A percentile compares a stretch with the other conserved stretches of the same genome.
These are phyloP conservation scores for Nomia melanderi DNA, from an alignment of 1,140 invertebrate species.

Conservation along the genomic window DNA sequence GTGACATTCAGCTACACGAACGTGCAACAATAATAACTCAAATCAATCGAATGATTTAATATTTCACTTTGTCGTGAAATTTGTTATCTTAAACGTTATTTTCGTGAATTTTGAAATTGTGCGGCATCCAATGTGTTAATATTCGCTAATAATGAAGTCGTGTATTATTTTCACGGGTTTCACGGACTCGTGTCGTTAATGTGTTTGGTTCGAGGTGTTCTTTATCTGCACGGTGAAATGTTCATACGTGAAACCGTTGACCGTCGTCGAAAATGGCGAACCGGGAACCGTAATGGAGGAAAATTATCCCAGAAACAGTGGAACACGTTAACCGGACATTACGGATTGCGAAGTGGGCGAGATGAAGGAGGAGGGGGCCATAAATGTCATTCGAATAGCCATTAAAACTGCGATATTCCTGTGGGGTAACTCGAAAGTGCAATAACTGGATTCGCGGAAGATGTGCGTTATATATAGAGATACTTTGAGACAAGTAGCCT, in stretches of 20 bases:
- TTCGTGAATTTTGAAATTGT: too few species aligned
- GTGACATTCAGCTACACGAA: too few species aligned
- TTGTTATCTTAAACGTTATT: too few species aligned
- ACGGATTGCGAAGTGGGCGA: not conserved
- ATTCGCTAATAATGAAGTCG: too few species aligned
- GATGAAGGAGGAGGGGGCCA: not conserved
- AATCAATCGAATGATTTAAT: too few species aligned
- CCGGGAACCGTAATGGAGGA: not conserved
- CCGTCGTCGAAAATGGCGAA: too few species aligned
- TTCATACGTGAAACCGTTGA: not conserved
- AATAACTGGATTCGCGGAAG: not conserved
- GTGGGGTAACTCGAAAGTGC: not conserved
- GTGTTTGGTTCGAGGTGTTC: too few species aligned
- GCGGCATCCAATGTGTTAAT: too few species aligned
- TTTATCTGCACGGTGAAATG: not conserved
- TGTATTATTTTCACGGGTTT: too few species aligned
- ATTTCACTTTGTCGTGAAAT: too few species aligned
- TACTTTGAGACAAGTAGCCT: constrained; percentile 3
- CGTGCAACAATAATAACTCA: too few species aligned
- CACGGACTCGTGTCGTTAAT: too few species aligned
- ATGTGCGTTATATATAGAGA: not conserved
- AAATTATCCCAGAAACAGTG: not conserved
- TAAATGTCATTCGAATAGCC: constrained; percentile 12
- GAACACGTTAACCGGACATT: not conserved
- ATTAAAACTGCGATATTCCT: not conserved